phyloP scores from a whole-genome alignment of 2,113 vertebrate genomes.

The Lepus europaeus region DNA sequence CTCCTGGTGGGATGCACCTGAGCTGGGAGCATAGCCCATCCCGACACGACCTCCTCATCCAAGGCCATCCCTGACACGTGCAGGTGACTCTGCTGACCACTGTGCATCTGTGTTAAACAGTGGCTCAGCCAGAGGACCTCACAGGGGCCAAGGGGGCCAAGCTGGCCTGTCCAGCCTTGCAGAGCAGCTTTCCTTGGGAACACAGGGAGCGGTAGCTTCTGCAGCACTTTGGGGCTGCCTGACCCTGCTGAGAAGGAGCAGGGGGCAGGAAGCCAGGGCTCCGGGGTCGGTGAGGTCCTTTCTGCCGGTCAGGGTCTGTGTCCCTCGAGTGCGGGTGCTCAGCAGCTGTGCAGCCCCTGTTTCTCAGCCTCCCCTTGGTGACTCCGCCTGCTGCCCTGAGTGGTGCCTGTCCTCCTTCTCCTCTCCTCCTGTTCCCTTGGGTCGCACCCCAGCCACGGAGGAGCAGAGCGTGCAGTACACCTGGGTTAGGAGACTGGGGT shows the following conservation, averaged over 20 bases:
- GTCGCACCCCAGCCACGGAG: background rate
- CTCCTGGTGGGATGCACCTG: background rate
- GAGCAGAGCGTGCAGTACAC: background rate
- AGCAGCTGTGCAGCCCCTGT: too few species aligned
- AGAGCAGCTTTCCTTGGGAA: background rate
- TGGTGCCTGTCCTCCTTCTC: too few species aligned
- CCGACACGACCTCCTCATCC: background rate
- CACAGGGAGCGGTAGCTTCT: too few species aligned
- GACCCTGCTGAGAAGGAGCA: background rate
- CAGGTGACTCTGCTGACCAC: background rate
- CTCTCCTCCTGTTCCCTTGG: background rate
- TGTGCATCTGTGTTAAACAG: fast-evolving
- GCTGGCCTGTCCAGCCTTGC: background rate
- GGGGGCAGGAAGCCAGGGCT: background rate
- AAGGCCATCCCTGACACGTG: background rate
- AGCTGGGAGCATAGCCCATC: too few species aligned
- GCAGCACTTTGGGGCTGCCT: background rate
- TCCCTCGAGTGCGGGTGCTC: background rate
- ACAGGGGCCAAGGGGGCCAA: fast-evolving
- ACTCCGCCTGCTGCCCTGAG: background rate
- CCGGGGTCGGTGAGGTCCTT: background rate
- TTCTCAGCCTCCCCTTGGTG: background rate
- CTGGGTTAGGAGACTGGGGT: background rate
- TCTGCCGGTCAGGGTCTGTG: fast-evolving
- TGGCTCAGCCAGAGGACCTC: background rate